Evolutionary conservation across 2,888 invertebrate genomes (phyloP).

Genomic region (Orchesellides sinensis): DNA sequence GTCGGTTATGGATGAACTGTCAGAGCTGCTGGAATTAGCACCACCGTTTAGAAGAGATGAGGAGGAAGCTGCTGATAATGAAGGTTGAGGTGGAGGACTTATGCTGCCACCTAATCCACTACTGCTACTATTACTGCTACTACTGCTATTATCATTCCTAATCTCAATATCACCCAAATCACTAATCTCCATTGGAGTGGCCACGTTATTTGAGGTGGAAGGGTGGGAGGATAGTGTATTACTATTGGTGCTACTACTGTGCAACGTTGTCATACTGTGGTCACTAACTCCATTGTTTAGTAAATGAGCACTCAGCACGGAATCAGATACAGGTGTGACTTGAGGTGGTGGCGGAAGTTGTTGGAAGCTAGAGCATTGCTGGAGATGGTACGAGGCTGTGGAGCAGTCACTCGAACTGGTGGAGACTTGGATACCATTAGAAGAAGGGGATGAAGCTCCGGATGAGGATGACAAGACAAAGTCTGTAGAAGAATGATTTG

Average conservation of each 20-base stretch:
- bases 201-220: background rate
- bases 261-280: no score
- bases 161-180: slow-evolving; percentile 70
- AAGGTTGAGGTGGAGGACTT: slow-evolving; percentile 21
- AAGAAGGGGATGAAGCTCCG: slow-evolving; percentile 28
- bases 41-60: slow-evolving; percentile 47
- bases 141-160: slow-evolving; percentile 3
- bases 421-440: slow-evolving; percentile 34
- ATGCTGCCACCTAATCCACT: background rate
- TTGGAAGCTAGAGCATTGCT: slow-evolving; percentile 33
- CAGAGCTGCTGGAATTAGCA: no score
- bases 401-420: no score
- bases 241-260: background rate
- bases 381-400: no score
- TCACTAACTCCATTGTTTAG: background rate
- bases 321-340: slow-evolving; percentile 6
- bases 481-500: slow-evolving; percentile 15
- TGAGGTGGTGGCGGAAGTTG: slow-evolving; percentile 29
- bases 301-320: background rate
- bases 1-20: no score
- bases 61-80: slow-evolving; percentile 1
- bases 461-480: slow-evolving; percentile 44
- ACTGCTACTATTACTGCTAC: background rate
- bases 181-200: slow-evolving; percentile 55
- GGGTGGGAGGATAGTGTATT: slow-evolving; percentile 24